These are phyloP conservation scores for Leuciscus waleckii DNA, from an alignment of 2,797 vertebrate species.

Conservation along the genomic window DNA sequence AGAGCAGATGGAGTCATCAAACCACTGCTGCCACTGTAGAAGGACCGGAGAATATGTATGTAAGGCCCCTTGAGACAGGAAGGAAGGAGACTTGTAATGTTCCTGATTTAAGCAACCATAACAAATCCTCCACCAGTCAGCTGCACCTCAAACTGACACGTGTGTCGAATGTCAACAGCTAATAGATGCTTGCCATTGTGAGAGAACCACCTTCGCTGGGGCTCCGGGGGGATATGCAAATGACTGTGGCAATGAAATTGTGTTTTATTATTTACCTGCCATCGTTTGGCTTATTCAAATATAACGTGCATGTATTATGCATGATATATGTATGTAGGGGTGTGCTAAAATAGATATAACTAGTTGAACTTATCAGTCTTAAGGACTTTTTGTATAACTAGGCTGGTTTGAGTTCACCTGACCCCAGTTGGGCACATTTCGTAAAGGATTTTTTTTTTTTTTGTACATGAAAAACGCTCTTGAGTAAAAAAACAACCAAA, in stretches of 20 bases:
- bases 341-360: background rate
- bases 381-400: background rate
- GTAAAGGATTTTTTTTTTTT: background rate
- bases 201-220: constrained; percentile 38
- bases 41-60: constrained; percentile 52
- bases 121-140: constrained; percentile 63
- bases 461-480: background rate
- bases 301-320: background rate
- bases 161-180: constrained; percentile 70
- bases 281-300: constrained; percentile 5
- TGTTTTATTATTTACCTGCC: constrained; percentile 52
- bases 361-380: background rate
- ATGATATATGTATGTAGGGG: background rate
- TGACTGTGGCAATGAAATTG: constrained; percentile 44
- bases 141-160: constrained; percentile 61
- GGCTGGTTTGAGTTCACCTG: background rate
- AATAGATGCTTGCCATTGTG: constrained; percentile 51
- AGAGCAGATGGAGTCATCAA: constrained; percentile 62
- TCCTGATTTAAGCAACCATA: constrained; percentile 59
- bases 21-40: constrained; percentile 48
- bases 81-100: constrained; percentile 40
- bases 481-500: background rate
- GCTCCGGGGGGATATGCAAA: constrained; percentile 54
- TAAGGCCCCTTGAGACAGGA: constrained; percentile 42
- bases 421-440: background rate